Base-by-base conservation (phyloP, 2,888 invertebrate species). In the Lamellibrachia satsuma region DNA sequence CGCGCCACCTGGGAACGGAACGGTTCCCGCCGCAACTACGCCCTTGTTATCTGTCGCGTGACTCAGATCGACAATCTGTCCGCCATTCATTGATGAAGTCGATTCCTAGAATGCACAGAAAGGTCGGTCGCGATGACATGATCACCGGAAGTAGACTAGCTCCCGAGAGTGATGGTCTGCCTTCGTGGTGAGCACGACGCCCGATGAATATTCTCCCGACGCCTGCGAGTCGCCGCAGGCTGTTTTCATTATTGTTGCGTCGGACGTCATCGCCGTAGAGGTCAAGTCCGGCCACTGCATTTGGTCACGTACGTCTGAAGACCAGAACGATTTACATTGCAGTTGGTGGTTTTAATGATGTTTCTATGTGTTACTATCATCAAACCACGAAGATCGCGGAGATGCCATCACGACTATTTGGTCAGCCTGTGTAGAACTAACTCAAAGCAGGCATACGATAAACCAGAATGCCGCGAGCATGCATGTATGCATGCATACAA, bases 51-150 rank as follows among this genome's bases (percentile, higher is more conserved):
- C 75, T 75, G 22, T n/a, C 75, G 75, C 22, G 6, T 75, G 22
- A 22, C 75, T 75, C 75, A 75, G 75, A 75, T 75, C 75, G 75
- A 75, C 75, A 75, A 75, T 75, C 75, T 75, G 75, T 75, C 75
- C 75, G 75, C 75, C n/a, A 75, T 75, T 75, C 75, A 75, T 75
- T 75, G 75, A 75, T 75, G 75, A 75, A 75, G 75, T 75, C 75
- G n/a, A 75, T 75, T 75, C 75, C 75, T 75, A 75, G 75, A 75
- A 75, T 75, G 15, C 75, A 15, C n/a, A 75, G 75, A 75, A 75
- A 22, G n/a, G 3, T 75, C 75, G 75, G 75, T n/a, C 75, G n/a
- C 75, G 75, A 75, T 75, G 75, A 75, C 75, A 75, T 4, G 75
- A 75, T 22, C 15, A 75, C 75, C 75, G 75, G 75, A 75, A 75